A percentile compares a stretch with the other conserved stretches of the same genome.
Conservation (phyloP, 2,888 invertebrate species). For the Lottia gigantea region DNA sequence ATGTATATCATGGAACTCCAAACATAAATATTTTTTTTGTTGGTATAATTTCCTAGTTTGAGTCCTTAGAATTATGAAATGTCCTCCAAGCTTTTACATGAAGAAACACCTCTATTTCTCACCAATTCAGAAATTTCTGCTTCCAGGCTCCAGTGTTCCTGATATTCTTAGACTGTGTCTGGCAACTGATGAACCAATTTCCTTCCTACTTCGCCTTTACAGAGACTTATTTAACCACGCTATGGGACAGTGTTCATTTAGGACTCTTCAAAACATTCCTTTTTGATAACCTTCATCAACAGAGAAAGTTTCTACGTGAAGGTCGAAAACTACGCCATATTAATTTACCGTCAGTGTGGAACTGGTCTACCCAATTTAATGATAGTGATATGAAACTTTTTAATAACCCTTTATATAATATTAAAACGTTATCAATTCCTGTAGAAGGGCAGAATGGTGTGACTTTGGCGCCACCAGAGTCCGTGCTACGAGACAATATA, state of each 20-base stretch:
- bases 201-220: constrained; percentile 91
- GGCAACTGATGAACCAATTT: constrained; percentile 90
- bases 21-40: no score
- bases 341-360: constrained; percentile 76
- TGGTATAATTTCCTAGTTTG: no score
- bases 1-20: no score
- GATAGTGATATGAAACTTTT: constrained; percentile 85
- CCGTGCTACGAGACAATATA: constrained; percentile 28
- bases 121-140: background rate
- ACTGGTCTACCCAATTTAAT: constrained; percentile 88
- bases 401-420: constrained; percentile 81
- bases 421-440: constrained; percentile 27
- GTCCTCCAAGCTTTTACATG: no score
- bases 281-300: constrained; percentile 86
- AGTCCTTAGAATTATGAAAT: no score
- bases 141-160: constrained; percentile 86
- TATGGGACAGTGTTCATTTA: constrained; percentile 90
- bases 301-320: constrained; percentile 73
- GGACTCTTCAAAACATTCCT: constrained; percentile 93
- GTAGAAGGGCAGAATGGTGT: constrained; percentile 32
- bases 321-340: constrained; percentile 39
- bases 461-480: constrained; percentile 25
- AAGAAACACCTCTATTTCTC: no score
- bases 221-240: constrained; percentile 88
- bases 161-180: constrained; percentile 91